These are phyloP conservation scores for Helicoverpa armigera DNA, from an alignment of 1,140 invertebrate genomes.

Conservation along the genomic window DNA sequence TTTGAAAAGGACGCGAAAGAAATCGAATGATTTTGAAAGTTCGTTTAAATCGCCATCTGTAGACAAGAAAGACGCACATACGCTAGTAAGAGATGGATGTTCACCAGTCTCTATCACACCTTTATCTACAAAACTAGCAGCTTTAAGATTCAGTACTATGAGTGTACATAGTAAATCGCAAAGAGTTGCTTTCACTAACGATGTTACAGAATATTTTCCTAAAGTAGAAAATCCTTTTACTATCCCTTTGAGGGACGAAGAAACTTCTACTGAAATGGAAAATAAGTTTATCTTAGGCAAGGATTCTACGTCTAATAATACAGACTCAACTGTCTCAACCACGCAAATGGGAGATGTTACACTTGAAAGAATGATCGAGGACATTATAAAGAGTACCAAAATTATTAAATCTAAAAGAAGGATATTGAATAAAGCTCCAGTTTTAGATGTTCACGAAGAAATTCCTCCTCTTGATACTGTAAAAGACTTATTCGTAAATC, in stretches of 20 bases:
- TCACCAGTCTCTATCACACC: slow-evolving; percentile 81
- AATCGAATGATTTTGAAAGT: slow-evolving; percentile 83
- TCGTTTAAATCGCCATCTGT: slow-evolving; percentile 81
- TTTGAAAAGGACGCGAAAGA: slow-evolving; percentile 81
- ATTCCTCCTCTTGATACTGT: slow-evolving; percentile 68
- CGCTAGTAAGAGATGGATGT: slow-evolving; percentile 77
- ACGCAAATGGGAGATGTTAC: slow-evolving; percentile 84
- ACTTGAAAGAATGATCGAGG: slow-evolving; percentile 83
- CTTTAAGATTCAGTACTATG: slow-evolving; percentile 81
- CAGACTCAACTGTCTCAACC: slow-evolving; percentile 81
- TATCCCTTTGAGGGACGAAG: slow-evolving; percentile 78
- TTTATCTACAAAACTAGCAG: slow-evolving; percentile 78
- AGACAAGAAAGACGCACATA: slow-evolving; percentile 79
- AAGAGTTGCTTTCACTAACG: slow-evolving; percentile 63
- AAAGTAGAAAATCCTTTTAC: slow-evolving; percentile 79
- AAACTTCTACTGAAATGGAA: slow-evolving; percentile 82
- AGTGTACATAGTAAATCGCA: slow-evolving; percentile 78
- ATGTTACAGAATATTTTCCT: slow-evolving; percentile 77
- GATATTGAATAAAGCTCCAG: slow-evolving; percentile 67
- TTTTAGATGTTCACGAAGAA: slow-evolving; percentile 69
- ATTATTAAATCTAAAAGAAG: slow-evolving; percentile 80
- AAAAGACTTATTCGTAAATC: slow-evolving; percentile 80
- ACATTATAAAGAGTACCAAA: slow-evolving; percentile 84
- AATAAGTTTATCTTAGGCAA: slow-evolving; percentile 81
- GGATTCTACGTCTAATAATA: slow-evolving; percentile 72